Base-by-base conservation (phyloP, 1,140 invertebrate genomes). In the Charaxes varanes region DNA sequence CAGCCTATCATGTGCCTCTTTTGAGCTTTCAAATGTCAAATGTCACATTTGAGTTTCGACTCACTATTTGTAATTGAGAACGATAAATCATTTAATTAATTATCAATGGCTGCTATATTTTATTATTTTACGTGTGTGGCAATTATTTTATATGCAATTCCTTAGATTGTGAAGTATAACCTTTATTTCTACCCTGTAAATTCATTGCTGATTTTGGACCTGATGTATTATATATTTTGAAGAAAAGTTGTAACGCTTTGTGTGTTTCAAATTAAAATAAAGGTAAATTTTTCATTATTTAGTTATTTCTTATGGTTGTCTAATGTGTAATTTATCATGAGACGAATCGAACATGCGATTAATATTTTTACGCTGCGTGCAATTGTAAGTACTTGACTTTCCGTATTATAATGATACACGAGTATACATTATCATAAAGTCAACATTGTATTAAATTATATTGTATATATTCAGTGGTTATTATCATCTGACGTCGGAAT, bases 91-190 rank as follows among this genome's bases (percentile, higher is more conserved):
- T 47, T 50, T 54, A 37, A 34, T 27, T 23, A 10, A 26, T n/a
- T 41, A 44, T 47, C 48, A 57, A 62, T 63, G 63, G 63, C 53
- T 62, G 47, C 61, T 51, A 40, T 41, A 33, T 48, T 56, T 54
- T 46, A 37, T 8, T 36, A 35, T 44, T 61, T 58, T 54, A 53
- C 30, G 50, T 59, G 49, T 48, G 53, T 59, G 40, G 37, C 28
- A 56, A 50, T 52, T 45, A 42, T 34, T 41, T 44, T 40, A 47
- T 28, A 30, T 43, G 31, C 22, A 21, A 22, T 50, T 41, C n/a
- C n/a, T n/a, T n/a, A n/a, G n/a, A n/a, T n/a, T n/a, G n/a, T n/a
- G n/a, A n/a, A n/a, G n/a, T n/a, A n/a, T n/a, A n/a, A n/a, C n/a
- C n/a, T n/a, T n/a, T n/a, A n/a, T n/a, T n/a, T n/a, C n/a, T n/a